These are phyloP conservation scores for Cottus gobio DNA, from an alignment of 2,113 vertebrate genomes.

Conservation along the genomic window DNA sequence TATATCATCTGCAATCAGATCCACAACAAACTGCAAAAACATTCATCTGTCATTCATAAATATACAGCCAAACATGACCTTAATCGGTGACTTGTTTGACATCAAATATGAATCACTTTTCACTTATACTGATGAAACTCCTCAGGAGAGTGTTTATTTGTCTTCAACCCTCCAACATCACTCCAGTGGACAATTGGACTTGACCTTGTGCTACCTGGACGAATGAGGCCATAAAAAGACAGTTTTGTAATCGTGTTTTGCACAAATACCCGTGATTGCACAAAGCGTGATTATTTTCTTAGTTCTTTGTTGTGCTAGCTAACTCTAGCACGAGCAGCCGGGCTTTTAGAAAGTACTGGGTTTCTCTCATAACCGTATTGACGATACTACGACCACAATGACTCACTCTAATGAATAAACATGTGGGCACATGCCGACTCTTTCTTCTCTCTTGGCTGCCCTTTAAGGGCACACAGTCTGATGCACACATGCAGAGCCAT, in stretches of 20 bases:
- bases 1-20: background rate
- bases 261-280: background rate
- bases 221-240: background rate
- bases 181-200: background rate
- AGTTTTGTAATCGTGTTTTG: background rate
- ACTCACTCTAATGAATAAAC: background rate
- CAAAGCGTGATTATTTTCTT: background rate
- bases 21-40: background rate
- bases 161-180: background rate
- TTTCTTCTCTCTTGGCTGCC: slow-evolving; percentile 9
- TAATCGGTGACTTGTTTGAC: background rate
- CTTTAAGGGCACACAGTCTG: slow-evolving; percentile 4
- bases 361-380: background rate
- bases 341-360: background rate
- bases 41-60: background rate
- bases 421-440: background rate
- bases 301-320: background rate
- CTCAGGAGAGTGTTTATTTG: background rate
- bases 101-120: background rate
- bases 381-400: background rate
- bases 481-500: slow-evolving; percentile 39
- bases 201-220: background rate
- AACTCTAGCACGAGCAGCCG: background rate
- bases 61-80: background rate
- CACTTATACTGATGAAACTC: background rate